These are phyloP conservation scores for Macroteleia sp. DNA, from an alignment of 2,888 invertebrate species.

Conservation along the genomic window DNA sequence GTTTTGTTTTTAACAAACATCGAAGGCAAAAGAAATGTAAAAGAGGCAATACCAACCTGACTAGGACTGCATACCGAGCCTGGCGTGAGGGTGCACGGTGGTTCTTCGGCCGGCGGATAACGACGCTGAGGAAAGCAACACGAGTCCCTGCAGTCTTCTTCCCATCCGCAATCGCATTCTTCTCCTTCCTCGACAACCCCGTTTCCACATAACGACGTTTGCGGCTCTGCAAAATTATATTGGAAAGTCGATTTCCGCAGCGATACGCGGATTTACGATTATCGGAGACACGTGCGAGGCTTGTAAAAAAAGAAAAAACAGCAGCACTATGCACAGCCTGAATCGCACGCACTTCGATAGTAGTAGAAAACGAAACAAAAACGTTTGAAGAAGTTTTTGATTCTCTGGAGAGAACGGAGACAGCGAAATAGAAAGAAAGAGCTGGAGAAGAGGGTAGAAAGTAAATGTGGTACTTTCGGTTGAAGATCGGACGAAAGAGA, in stretches of 20 bases:
- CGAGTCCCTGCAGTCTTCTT: conserved; percentile 96
- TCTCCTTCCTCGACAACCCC: conserved; percentile 98
- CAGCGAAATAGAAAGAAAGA: too few relatives aligned
- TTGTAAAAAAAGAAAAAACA: conserved; percentile 32
- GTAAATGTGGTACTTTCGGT: too few relatives aligned
- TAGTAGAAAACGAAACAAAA: too few relatives aligned
- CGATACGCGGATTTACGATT: conserved; percentile 61
- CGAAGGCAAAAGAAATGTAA: too few relatives aligned
- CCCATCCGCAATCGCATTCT: conserved; percentile 99
- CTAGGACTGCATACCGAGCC: conserved; percentile 92
- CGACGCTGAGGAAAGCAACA: conserved; percentile 97
- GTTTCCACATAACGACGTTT: conserved; percentile 98
- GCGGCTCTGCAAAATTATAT: conserved; percentile 88
- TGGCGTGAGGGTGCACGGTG: conserved; percentile 94
- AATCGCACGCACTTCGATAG: not conserved
- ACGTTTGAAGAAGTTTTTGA: too few relatives aligned
- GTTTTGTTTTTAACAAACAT: too few relatives aligned
- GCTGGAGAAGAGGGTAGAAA: too few relatives aligned
- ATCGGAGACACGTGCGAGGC: conserved; percentile 43
- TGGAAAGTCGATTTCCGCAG: conserved; percentile 56
- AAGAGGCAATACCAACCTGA: conserved; percentile 86
- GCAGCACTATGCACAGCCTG: too few relatives aligned
- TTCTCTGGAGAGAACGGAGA: too few relatives aligned
- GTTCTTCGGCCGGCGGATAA: conserved; percentile 90
- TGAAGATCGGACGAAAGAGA: too few relatives aligned